Evolutionary conservation across 2,888 invertebrate genomes (phyloP).

Genomic region (Apamea sordens): DNA sequence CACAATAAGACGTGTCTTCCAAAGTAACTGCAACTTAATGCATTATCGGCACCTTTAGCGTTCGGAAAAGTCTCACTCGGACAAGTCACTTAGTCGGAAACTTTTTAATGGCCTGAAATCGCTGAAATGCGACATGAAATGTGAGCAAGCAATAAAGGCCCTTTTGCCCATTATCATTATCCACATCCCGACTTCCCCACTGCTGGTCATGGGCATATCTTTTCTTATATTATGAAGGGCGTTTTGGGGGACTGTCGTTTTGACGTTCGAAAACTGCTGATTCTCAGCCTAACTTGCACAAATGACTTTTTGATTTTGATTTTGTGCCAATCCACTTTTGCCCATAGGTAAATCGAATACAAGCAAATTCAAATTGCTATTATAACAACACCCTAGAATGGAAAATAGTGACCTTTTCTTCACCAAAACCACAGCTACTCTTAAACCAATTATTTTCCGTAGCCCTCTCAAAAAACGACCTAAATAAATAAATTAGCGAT

Average conservation of each 20-base stretch:
- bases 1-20: no score
- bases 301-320: not conserved
- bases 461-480: slow-evolving; percentile 15
- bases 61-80: no score
- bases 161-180: not conserved
- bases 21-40: not conserved
- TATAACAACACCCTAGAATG: not conserved
- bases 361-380: not conserved
- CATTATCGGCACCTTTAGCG: no score
- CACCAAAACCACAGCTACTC: not conserved
- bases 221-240: not conserved
- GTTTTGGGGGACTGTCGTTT: not conserved
- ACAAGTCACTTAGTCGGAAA: not conserved
- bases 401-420: not conserved
- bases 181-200: not conserved
- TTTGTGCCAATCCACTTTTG: not conserved
- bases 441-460: slow-evolving; percentile 4
- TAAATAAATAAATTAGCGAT: slow-evolving; percentile 42
- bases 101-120: not conserved
- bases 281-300: no score
- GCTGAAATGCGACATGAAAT: not conserved
- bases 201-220: not conserved
- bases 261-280: no score
- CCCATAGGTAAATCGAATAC: not conserved
- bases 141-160: not conserved